Base-by-base conservation (phyloP, 2,797 vertebrate species). In the Sebastes miniatus region DNA sequence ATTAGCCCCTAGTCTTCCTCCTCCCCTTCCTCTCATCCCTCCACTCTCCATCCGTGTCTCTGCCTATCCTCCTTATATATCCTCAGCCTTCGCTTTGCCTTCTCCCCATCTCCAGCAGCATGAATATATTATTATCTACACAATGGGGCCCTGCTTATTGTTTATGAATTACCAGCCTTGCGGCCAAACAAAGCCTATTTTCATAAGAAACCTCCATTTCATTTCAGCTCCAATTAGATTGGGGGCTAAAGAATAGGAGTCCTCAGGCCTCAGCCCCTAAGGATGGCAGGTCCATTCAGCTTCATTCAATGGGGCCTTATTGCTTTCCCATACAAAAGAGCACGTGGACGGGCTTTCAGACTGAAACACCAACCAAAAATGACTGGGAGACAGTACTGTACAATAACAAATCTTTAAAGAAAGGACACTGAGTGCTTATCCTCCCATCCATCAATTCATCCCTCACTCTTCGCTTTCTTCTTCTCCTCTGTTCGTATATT, bases 171-270 rank as follows among this genome's bases (percentile, higher is more conserved):
- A 98, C 97, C 97, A 97, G 97, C 97, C 97, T 97, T 97, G 96
- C 97, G 95, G 95, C 96, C 97, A 98, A 95, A 98, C 97, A 98
- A 98, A 98, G 97, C 96, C 97, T 98, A 98, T 98, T 98, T 98
- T 98, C 97, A 98, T 98, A 98, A 97, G 97, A 98, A 98, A 98
- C 97, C 93, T 95, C 97, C 97, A 98, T 98, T 98, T 98, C 97
- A 97, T 98, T 98, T 98, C 97, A 97, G 97, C 97, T 98, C 97
- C 97, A 97, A 97, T 98, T 98, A 98, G 97, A 98, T 98, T 98
- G 97, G 97, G 96, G 97, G 97, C 97, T 97, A 96, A 97, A 98
- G 97, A 98, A 98, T 97, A 96, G 97, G 95, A 96, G 96, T 96
- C 95, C 96, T 95, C 96, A 95, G 96, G 96, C 96, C 95, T 96